Evolutionary conservation across 2,113 vertebrate species (phyloP), one percentile per base, ranked within the genome.

Genomic region (Hemicordylus capensis): DNA sequence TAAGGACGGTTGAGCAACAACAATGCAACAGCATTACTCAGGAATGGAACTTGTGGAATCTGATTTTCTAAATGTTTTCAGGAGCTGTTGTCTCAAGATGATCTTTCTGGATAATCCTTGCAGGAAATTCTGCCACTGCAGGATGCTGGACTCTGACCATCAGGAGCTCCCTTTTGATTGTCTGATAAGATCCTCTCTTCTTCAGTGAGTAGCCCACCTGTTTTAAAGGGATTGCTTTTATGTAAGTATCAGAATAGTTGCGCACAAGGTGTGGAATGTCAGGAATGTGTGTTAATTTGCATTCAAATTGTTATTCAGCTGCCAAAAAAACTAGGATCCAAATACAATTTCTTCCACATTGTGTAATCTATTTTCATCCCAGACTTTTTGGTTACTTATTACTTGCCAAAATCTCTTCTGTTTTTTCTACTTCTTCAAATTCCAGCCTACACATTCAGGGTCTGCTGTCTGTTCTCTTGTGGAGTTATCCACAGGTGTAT

Each of bases 201-300:
- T 34, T 61, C 59, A 37, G n/a, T 48, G 22, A 37, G 37, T 46
- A 78, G 19, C 37, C n/a, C 31, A 48, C 31, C 51, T 48, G 31
- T 72, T 63, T 72, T 66, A n/a, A 37, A 79, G 76, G 4, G 14
- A 31, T 63, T 80, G 24, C 26, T 59, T 76, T 28, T 22, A 70
- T 59, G 31, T 70, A 79, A 39, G 6, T 34, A 70, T 70, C 31
- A 37, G 31, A 22, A 59, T 48, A n/a, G 56, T 34, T 73, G 76
- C 79, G 42, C 67, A 83, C 20, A 37, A 48, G 63, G 39, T 51
- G 64, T 72, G 66, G 64, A 83, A 87, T 44, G 54, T 42, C 37
- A 64, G 46, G 74, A 73, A 83, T 73, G 74, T 39, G 59, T 51
- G 6, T 51, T 77, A 77, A 87, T 83, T 72, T 39, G n/a, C 31